Evolutionary conservation across 1,140 invertebrate species (phyloP).

Genomic region (Nilaparvata lugens): DNA sequence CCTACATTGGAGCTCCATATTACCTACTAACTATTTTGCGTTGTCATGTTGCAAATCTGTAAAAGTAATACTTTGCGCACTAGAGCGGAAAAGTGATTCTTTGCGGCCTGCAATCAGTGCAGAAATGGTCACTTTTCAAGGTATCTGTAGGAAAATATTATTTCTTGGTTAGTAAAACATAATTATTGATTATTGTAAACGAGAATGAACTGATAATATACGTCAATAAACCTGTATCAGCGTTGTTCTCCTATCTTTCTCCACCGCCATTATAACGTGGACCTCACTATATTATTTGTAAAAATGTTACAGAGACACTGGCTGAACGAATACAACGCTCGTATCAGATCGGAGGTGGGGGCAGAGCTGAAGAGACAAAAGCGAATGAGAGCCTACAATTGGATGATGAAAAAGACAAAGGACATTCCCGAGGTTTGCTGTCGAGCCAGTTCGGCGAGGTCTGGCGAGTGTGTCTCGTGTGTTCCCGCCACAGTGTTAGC

Average conservation of each 20-base stretch:
- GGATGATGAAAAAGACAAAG: slow-evolving; percentile 70
- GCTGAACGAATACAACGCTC: slow-evolving; percentile 68
- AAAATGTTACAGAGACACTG: slow-evolving; percentile 51
- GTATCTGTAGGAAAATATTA: too few species aligned
- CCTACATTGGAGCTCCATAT: too few species aligned
- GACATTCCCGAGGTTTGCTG: slow-evolving; percentile 23
- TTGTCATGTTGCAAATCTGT: too few species aligned
- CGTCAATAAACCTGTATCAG: too few species aligned
- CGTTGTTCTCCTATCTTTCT: too few species aligned
- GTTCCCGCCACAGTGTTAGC: too few species aligned
- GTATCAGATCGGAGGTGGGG: slow-evolving; percentile 57
- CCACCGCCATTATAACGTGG: too few species aligned
- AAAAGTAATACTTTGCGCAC: neutral
- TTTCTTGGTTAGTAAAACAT: too few species aligned
- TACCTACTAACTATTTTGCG: too few species aligned
- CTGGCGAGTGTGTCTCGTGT: neutral
- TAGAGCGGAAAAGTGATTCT: neutral
- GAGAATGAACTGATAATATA: neutral
- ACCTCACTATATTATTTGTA: neutral
- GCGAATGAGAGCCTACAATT: slow-evolving; percentile 56
- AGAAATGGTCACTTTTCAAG: too few species aligned
- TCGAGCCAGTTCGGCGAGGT: neutral
- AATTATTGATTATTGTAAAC: too few species aligned
- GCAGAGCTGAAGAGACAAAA: slow-evolving; percentile 56
- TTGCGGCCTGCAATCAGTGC: neutral